Percentiles rank a stretch among this genome's conserved stretches.
Evolutionary conservation across 1,140 invertebrate species (phyloP).

Genomic region (Tetramorium alpestre): DNA sequence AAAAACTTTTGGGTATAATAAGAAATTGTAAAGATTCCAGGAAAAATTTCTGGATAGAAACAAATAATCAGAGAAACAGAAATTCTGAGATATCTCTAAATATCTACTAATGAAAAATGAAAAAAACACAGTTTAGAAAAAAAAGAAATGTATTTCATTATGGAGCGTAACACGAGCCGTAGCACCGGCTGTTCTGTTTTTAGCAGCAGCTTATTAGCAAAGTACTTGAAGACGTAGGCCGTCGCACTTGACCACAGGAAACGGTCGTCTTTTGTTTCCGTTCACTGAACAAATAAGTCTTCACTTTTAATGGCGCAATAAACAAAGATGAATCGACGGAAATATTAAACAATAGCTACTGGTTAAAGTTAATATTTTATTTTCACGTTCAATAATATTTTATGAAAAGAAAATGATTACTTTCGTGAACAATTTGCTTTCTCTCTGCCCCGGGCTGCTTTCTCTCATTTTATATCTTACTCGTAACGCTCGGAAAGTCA

Average conservation of each 20-base stretch:
- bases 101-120: background rate
- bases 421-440: background rate
- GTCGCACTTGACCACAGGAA: constrained; percentile 81
- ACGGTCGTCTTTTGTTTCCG: constrained; percentile 65
- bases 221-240: constrained; percentile 71
- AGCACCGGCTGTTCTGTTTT: constrained; percentile 75
- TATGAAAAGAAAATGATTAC: background rate
- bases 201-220: constrained; percentile 75
- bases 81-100: background rate
- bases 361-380: background rate
- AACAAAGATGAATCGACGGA: background rate
- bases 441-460: background rate
- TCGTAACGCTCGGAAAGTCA: constrained; percentile 45
- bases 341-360: background rate
- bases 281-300: constrained; percentile 35
- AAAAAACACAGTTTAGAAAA: constrained; percentile 63
- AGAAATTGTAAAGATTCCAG: background rate
- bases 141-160: constrained; percentile 61
- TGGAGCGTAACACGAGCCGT: constrained; percentile 75
- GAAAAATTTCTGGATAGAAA: background rate
- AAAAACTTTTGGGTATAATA: background rate
- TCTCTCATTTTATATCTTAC: constrained; percentile 12
- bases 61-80: background rate
- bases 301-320: background rate
- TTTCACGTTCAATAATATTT: background rate